Conservation (phyloP, 1,140 invertebrate genomes). For the Carposina sasakii region DNA sequence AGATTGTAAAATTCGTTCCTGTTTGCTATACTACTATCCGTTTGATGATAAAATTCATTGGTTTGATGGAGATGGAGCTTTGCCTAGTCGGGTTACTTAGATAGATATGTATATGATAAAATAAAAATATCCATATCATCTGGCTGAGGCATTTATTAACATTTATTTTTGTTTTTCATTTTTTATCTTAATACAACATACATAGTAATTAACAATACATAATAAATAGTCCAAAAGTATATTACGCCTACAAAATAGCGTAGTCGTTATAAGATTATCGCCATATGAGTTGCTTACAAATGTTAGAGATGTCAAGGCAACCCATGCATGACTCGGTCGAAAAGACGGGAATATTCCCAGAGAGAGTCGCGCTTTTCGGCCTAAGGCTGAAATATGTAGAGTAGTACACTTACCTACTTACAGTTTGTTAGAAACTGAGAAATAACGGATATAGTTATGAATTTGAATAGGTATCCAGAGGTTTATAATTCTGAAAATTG, state of each 20-base stretch:
- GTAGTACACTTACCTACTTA: too few relatives aligned
- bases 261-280: constrained; percentile 71
- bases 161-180: constrained; percentile 68
- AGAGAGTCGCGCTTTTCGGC: constrained; percentile 48
- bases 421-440: too few relatives aligned
- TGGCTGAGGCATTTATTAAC: constrained; percentile 73
- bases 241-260: constrained; percentile 73
- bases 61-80: too few relatives aligned
- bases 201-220: constrained; percentile 73
- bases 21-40: too few relatives aligned
- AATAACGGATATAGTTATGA: too few relatives aligned
- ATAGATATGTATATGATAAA: too few relatives aligned
- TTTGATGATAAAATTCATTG: too few relatives aligned
- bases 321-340: constrained; percentile 56
- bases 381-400: too few relatives aligned
- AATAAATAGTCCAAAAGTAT: constrained; percentile 74
- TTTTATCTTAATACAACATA: constrained; percentile 72
- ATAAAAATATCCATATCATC: constrained; percentile 48
- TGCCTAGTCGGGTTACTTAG: too few relatives aligned
- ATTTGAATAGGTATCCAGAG: too few relatives aligned
- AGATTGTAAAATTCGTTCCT: too few relatives aligned
- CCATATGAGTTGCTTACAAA: constrained; percentile 62
- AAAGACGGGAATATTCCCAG: constrained; percentile 55
- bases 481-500: too few relatives aligned
- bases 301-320: constrained; percentile 58